Evolutionary conservation across 2,113 vertebrate genomes (phyloP), one percentile per base, ranked within the genome.

Genomic region (Polyodon spathula): DNA sequence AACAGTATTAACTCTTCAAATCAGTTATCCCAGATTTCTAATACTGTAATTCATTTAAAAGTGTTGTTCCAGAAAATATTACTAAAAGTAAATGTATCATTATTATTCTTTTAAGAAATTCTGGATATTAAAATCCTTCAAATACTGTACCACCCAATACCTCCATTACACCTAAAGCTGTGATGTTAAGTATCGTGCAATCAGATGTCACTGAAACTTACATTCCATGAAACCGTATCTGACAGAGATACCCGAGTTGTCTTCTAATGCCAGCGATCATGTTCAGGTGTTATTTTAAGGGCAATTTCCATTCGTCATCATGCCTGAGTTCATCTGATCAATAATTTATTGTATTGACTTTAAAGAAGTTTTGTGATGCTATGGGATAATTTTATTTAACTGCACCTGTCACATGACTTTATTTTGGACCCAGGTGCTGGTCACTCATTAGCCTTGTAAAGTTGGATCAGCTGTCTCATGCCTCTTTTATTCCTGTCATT

Each of bases 291-390:
- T 72, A 64, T 64, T 71, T 63, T 56, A 40, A 65, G 77, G 63
- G 67, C 41, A 53, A 55, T 71, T 69, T 83, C 69, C 76, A 66
- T 68, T 67, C 73, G 76, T 82, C 72, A 70, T 76, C 65, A 59
- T 41, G 71, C 56, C 73, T 50, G 37, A 44, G 39, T 53, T 54
- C 65, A 72, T 54, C 65, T 72, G 65, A 67, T 87, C 77, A 81
- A 77, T 85, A 76, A 84, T 86, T 80, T 66, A 82, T 67, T 52
- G 37, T 6, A 55, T 48, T 44, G 59, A 66, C 59, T 68, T 67
- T 37, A 27, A 40, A 59, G 66, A 70, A 70, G 54, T 57, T 57
- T 58, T 51, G 27, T 55, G 57, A 58, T 39, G 53, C 14, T 15
- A n/a, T 57, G n/a, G n/a, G n/a, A n/a, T n/a, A n/a, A 27, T 12